A percentile compares a stretch with the other conserved stretches of the same genome.
Conservation (phyloP, 2,113 vertebrate genomes). For the Puffinus mauretanicus region DNA sequence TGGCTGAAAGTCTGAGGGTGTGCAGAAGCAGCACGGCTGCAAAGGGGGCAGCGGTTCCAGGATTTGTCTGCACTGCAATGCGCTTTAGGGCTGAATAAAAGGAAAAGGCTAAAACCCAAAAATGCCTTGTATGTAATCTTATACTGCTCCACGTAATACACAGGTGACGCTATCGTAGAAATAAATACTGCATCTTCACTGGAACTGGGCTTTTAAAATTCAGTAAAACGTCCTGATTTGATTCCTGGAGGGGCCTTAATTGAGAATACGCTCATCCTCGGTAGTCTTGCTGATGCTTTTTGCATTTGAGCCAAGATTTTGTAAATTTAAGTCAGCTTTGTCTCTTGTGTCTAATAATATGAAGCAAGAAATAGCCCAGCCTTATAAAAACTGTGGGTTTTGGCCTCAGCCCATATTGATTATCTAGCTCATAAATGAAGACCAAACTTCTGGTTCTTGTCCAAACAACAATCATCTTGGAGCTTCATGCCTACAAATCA, state of each 20-base stretch:
- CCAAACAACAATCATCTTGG: not conserved
- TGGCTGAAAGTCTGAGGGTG: accelerated
- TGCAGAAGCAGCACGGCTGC: not conserved
- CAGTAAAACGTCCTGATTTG: accelerated
- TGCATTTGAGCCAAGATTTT: not conserved
- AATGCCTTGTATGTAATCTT: not conserved
- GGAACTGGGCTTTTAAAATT: not conserved
- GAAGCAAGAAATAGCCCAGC: conserved; percentile 40
- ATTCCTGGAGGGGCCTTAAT: not conserved
- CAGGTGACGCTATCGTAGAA: not conserved
- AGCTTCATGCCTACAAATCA: not conserved
- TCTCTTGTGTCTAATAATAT: conserved; percentile 42
- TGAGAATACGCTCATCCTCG: not conserved
- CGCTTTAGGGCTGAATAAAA: not conserved
- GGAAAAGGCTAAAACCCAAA: not conserved
- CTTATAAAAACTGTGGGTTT: conserved; percentile 19
- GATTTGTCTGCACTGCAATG: not conserved
- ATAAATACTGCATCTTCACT: not conserved
- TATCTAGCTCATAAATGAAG: conserved; percentile 25
- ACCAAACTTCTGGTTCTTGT: conserved; percentile 9
- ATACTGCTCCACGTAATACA: accelerated
- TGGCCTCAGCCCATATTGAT: conserved; percentile 20
- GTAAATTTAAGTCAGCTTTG: conserved; percentile 20
- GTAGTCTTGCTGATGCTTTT: not conserved
- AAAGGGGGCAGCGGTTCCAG: not conserved